These are phyloP conservation scores for Caenorhabditis uteleia DNA, from an alignment of 2,888 invertebrate genomes.

Conservation along the genomic window DNA sequence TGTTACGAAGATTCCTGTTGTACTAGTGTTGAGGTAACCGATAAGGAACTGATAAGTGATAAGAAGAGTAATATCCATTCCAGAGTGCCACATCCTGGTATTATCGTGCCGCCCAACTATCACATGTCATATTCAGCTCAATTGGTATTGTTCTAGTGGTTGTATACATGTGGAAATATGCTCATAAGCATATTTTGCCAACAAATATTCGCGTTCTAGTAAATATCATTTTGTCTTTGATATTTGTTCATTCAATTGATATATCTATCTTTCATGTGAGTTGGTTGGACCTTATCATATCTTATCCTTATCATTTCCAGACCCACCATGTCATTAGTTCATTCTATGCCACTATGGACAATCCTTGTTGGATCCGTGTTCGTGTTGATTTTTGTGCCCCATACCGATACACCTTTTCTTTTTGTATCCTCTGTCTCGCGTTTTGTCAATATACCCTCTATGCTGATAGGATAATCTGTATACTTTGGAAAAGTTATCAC, in stretches of 20 bases:
- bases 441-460: constrained; percentile 28
- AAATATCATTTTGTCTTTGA: constrained; percentile 17
- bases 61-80: background rate
- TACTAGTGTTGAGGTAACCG: constrained; percentile 16
- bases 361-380: constrained; percentile 26
- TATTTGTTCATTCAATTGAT: constrained; percentile 26
- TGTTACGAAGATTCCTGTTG: constrained; percentile 38
- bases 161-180: constrained; percentile 2
- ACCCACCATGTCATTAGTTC: constrained; percentile 20
- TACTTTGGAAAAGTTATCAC: constrained; percentile 14
- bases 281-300: too few relatives aligned
- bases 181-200: constrained; percentile 18
- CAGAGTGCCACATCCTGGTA: constrained; percentile 37
- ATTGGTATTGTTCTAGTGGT: constrained; percentile 1
- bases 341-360: background rate
- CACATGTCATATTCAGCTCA: constrained; percentile 23
- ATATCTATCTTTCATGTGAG: constrained; percentile 31
- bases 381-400: constrained; percentile 35
- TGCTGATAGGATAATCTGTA: constrained; percentile 22
- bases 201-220: constrained; percentile 23
- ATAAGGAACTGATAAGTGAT: background rate
- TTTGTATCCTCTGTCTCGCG: constrained; percentile 12
- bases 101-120: constrained; percentile 26
- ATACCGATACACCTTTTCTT: constrained; percentile 25
- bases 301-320: constrained; percentile 13